Evolutionary conservation across 2,113 vertebrate species (phyloP).

Genomic region (Oryctolagus cuniculus): DNA sequence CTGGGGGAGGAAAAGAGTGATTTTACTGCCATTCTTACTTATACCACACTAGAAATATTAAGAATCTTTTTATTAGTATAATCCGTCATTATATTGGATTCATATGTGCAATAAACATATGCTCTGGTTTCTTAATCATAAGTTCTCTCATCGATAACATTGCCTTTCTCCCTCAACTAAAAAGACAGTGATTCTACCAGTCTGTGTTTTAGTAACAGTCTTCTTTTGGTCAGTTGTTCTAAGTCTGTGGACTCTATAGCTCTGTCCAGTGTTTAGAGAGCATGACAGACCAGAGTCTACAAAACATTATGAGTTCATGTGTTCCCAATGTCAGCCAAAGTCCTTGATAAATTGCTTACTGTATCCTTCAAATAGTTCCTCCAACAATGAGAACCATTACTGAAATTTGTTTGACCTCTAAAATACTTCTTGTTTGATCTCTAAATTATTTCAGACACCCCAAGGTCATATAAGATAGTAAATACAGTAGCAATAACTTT

Average conservation of each 20-base stretch:
- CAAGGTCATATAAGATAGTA: conserved; percentile 2
- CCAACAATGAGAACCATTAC: neutral
- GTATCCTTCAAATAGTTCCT: conserved; percentile 22
- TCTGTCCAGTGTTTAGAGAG: neutral
- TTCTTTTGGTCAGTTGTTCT: neutral
- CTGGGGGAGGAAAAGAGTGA: neutral
- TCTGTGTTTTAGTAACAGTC: neutral
- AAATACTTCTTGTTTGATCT: neutral
- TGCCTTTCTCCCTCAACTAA: neutral
- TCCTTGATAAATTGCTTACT: neutral
- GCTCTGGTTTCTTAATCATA: neutral
- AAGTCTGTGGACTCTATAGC: neutral
- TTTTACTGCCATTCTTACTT: conserved; percentile 24
- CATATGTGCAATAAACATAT: neutral
- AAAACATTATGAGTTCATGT: neutral
- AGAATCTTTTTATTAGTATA: neutral
- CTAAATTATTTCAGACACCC: neutral
- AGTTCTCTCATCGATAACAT: neutral
- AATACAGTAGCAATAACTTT: neutral
- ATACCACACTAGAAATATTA: neutral
- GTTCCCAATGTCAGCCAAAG: neutral
- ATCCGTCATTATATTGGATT: neutral
- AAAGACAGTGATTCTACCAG: neutral
- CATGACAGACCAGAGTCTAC: neutral
- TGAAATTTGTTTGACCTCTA: neutral